phyloP scores from a whole-genome alignment of 2,888 invertebrate genomes.

The Lycophotia porphyrea region DNA sequence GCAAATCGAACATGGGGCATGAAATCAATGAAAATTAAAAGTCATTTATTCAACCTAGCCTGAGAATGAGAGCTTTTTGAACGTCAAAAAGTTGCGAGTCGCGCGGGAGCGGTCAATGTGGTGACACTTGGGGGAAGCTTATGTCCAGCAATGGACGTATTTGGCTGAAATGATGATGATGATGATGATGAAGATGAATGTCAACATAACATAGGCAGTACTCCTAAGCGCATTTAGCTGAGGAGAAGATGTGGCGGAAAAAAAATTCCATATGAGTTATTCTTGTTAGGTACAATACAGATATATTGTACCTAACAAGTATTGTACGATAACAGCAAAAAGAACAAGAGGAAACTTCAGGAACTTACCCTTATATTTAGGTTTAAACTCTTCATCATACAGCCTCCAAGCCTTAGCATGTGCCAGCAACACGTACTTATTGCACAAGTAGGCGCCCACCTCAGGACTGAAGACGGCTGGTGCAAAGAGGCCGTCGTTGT shows the following conservation, averaged over 20 bases:
- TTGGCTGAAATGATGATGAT: too few species aligned
- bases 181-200: too few species aligned
- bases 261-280: not conserved
- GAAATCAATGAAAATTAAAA: not conserved
- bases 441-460: constrained; percentile 90
- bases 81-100: too few species aligned
- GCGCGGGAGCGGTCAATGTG: too few species aligned
- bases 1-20: not conserved
- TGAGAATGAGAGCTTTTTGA: not conserved
- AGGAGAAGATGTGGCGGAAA: not conserved
- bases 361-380: constrained; percentile 57
- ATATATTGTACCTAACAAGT: too few species aligned
- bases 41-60: not conserved
- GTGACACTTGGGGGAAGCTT: too few species aligned
- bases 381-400: constrained; percentile 89
- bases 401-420: constrained; percentile 92
- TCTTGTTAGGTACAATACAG: not conserved
- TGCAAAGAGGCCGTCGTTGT: constrained; percentile 82
- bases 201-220: not conserved
- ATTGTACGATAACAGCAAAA: not conserved
- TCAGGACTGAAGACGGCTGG: constrained; percentile 78
- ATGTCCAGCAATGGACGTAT: too few species aligned
- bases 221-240: not conserved
- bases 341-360: not conserved
- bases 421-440: constrained; percentile 92